Evolutionary conservation across 2,888 invertebrate genomes (phyloP).

Genomic region (Acleris cristana): DNA sequence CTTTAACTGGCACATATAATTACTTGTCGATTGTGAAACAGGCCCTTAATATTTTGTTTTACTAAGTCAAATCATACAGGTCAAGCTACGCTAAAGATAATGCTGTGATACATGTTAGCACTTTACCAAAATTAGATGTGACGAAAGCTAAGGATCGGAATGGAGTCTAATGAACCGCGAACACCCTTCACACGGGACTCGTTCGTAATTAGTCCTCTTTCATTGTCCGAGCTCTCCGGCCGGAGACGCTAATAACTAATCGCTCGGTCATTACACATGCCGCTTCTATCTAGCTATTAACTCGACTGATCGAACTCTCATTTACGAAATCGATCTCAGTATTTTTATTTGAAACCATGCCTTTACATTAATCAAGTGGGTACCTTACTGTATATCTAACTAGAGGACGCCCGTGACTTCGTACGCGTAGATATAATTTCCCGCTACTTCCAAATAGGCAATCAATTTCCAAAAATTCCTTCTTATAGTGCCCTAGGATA

Average conservation of each 20-base stretch:
- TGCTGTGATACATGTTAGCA: neutral
- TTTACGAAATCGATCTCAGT: neutral
- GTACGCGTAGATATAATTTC: too few relatives aligned
- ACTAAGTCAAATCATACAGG: too few relatives aligned
- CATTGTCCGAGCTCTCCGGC: conserved; percentile 55
- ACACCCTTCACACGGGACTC: conserved; percentile 52
- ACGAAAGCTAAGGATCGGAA: conserved; percentile 30
- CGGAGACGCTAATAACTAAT: conserved; percentile 66
- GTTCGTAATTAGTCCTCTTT: conserved; percentile 62
- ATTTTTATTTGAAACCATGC: neutral
- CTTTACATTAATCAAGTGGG: neutral
- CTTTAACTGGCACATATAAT: too few relatives aligned
- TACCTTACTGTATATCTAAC: too few relatives aligned
- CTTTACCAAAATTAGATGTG: conserved; percentile 14
- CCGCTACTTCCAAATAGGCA: too few relatives aligned
- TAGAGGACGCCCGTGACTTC: too few relatives aligned
- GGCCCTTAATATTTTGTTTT: too few relatives aligned
- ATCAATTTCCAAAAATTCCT: too few relatives aligned
- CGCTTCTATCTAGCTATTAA: conserved; percentile 58
- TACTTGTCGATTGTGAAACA: too few relatives aligned
- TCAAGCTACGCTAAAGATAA: neutral
- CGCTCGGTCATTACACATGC: conserved; percentile 47
- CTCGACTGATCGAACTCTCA: conserved; percentile 56
- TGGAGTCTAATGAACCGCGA: conserved; percentile 58
- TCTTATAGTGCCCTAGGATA: too few relatives aligned